A percentile compares a stretch with the other conserved stretches of the same genome.
These are phyloP conservation scores for Syncerus caffer DNA, from an alignment of 2,797 vertebrate genomes.

Conservation along the genomic window DNA sequence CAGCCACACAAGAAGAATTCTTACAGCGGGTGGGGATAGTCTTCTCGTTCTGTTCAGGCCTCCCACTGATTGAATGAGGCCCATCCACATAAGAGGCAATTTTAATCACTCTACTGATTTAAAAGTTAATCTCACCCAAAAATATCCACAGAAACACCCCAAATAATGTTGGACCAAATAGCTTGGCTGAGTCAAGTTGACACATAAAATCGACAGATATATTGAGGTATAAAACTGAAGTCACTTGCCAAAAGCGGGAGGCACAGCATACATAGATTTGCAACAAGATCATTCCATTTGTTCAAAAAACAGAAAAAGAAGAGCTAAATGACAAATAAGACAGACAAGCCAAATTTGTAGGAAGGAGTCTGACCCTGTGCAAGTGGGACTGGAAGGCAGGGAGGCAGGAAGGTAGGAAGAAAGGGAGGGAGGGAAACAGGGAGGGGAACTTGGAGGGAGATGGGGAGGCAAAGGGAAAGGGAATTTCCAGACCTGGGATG, in stretches of 20 bases:
- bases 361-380: background rate
- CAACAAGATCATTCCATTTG: background rate
- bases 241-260: background rate
- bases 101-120: background rate
- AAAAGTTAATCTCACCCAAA: background rate
- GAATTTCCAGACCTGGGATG: background rate
- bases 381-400: background rate
- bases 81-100: background rate
- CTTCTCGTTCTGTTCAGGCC: background rate
- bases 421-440: too few species aligned
- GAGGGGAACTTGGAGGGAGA: background rate
- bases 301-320: background rate
- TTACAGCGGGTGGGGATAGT: background rate
- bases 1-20: background rate
- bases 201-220: background rate
- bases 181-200: background rate
- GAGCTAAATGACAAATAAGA: background rate
- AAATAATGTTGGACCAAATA: background rate
- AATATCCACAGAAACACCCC: background rate
- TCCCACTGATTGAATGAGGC: background rate
- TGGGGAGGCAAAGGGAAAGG: background rate
- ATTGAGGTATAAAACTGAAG: background rate
- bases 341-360: background rate
- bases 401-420: background rate
- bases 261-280: background rate